phyloP scores from a whole-genome alignment of 2,113 vertebrate genomes.

The Delphinapterus leucas region DNA sequence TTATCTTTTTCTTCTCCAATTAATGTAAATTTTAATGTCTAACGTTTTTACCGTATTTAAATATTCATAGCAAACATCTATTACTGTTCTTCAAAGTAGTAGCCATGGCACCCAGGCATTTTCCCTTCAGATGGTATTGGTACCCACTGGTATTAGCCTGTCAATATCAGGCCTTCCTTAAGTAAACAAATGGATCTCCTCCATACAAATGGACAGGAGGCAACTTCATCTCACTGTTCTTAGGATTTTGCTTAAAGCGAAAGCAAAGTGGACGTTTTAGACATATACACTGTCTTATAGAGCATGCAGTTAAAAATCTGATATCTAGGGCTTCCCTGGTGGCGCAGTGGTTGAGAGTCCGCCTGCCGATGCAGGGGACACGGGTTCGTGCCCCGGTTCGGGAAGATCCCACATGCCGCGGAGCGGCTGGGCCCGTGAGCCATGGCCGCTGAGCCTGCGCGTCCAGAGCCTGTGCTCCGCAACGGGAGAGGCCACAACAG shows the following conservation, averaged over 20 bases:
- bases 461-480: no score
- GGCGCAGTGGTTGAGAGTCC: no score
- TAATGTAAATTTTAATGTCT: not conserved
- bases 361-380: no score
- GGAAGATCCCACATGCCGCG: no score
- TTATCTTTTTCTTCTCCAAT: not conserved
- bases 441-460: no score
- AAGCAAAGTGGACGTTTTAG: not conserved
- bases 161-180: conserved; percentile 63
- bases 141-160: not conserved
- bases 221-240: not conserved
- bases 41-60: not conserved
- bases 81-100: not conserved
- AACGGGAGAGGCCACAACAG: no score
- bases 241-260: conserved; percentile 13
- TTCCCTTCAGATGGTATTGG: conserved; percentile 63
- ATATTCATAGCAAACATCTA: not conserved
- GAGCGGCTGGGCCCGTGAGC: no score
- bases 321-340: not conserved
- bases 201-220: not conserved
- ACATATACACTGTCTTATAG: not conserved
- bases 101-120: conserved; percentile 45
- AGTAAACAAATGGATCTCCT: not conserved
- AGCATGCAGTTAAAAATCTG: not conserved
- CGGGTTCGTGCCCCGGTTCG: no score